Evolutionary conservation across 2,113 vertebrate species (phyloP).

Genomic region (Brachyistius frenatus): DNA sequence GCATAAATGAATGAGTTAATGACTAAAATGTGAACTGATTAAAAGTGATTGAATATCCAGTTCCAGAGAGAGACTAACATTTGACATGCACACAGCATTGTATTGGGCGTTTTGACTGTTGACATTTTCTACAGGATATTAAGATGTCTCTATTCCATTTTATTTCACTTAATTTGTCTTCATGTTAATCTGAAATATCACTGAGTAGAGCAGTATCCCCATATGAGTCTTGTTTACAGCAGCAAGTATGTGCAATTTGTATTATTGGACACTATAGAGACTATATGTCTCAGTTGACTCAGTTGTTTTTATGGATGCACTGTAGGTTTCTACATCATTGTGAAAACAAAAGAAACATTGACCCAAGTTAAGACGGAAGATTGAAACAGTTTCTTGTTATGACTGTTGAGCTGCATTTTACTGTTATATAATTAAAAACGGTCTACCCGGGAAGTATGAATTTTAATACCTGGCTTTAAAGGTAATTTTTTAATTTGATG

Average conservation of each 20-base stretch:
- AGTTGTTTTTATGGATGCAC: background rate
- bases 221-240: background rate
- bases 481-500: background rate
- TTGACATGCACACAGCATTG: background rate
- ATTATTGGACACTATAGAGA: background rate
- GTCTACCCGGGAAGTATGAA: background rate
- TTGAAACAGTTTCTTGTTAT: slow-evolving; percentile 12
- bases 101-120: background rate
- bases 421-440: slow-evolving; percentile 5
- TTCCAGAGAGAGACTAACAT: background rate
- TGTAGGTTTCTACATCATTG: slow-evolving; percentile 1
- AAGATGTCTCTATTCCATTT: background rate
- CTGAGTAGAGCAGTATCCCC: background rate
- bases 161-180: background rate
- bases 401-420: background rate
- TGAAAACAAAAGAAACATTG: background rate
- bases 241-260: no score
- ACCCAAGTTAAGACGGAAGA: background rate
- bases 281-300: background rate
- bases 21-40: background rate
- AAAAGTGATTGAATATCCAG: background rate
- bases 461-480: background rate
- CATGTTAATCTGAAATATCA: background rate
- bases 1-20: background rate
- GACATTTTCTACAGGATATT: background rate